A percentile compares a stretch with the other conserved stretches of the same genome.
phyloP scores from a whole-genome alignment of 2,113 vertebrate genomes.

The Lamprologus sp. region DNA sequence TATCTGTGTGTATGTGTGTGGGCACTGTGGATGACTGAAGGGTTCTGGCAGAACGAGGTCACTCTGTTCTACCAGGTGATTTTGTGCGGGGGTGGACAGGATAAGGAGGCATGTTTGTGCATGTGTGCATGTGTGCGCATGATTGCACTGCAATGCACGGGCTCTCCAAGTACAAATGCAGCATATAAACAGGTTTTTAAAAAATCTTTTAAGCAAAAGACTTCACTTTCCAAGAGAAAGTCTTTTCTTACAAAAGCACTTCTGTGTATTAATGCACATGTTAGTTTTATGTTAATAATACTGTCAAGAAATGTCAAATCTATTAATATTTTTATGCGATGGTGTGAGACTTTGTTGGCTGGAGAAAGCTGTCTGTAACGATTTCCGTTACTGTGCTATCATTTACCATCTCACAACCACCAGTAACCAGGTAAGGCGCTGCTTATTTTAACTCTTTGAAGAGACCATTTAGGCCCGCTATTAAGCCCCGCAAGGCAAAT shows the following conservation, averaged over 20 bases:
- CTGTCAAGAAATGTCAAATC: not conserved
- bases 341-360: not conserved
- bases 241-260: not conserved
- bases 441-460: not conserved
- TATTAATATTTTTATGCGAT: not conserved
- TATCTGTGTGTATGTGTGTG: not conserved
- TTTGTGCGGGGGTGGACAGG: slow-evolving; percentile 41
- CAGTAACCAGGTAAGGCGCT: not conserved
- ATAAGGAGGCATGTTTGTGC: slow-evolving; percentile 15
- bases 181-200: not conserved
- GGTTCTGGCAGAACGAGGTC: slow-evolving; percentile 67
- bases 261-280: not conserved
- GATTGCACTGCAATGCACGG: not conserved
- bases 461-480: not conserved
- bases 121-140: not conserved
- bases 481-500: not conserved
- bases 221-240: not conserved
- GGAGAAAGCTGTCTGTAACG: not conserved
- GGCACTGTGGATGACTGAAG: slow-evolving; percentile 52
- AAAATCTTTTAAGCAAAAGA: not conserved
- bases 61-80: slow-evolving; percentile 64
- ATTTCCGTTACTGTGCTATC: not conserved
- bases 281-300: not conserved
- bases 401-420: not conserved
- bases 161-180: not conserved